Percentiles rank a stretch among this genome's conserved stretches.
These are phyloP conservation scores for Bombus difficillimus DNA, from an alignment of 1,140 invertebrate species.

Conservation along the genomic window DNA sequence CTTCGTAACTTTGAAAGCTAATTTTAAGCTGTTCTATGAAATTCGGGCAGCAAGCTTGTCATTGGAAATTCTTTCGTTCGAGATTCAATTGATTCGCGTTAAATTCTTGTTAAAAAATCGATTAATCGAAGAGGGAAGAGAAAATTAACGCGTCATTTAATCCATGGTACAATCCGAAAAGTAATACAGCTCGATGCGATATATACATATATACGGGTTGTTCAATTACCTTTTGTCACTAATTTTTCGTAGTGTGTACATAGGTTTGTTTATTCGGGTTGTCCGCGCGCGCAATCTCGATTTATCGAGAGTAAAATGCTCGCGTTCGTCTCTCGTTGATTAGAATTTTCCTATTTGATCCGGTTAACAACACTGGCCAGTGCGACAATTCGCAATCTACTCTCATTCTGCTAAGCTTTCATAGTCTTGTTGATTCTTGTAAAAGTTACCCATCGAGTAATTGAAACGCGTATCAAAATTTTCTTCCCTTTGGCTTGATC, in stretches of 20 bases:
- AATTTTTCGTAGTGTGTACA: background rate
- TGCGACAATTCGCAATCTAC: background rate
- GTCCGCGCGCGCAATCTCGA: background rate
- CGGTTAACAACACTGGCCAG: background rate
- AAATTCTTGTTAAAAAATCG: background rate
- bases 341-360: constrained; percentile 19
- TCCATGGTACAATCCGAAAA: background rate
- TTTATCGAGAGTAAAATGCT: constrained; percentile 15
- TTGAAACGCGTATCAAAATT: background rate
- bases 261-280: constrained; percentile 11
- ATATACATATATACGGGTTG: too few relatives aligned
- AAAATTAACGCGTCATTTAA: constrained; percentile 19
- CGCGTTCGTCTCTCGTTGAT: constrained; percentile 16
- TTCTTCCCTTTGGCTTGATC: background rate
- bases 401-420: constrained; percentile 1
- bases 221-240: constrained; percentile 33
- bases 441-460: constrained; percentile 2
- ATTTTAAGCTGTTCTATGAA: background rate
- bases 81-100: background rate
- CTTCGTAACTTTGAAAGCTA: background rate
- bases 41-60: background rate
- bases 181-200: background rate
- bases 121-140: background rate
- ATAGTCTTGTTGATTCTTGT: constrained; percentile 21
- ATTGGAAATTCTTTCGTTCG: background rate